Base-by-base conservation (phyloP, 1,140 invertebrate species). In the Leptinotarsa texana region DNA sequence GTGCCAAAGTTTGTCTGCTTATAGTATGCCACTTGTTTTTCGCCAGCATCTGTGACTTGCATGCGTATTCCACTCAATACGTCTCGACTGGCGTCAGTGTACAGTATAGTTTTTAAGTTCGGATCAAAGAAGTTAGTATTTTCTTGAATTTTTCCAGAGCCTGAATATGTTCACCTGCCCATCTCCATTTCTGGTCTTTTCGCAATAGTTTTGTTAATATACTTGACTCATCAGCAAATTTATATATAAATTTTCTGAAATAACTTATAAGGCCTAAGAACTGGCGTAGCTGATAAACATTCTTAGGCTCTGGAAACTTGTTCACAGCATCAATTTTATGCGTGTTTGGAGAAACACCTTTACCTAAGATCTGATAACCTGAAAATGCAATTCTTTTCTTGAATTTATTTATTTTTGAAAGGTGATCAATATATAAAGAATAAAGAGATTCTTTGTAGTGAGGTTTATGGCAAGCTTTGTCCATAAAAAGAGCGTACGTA, bases 231-330 rank as follows among this genome's bases (percentile, higher is more conserved):
- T 65, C 67, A 4, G 81, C 78, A 71, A 82, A 82, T 18, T 78
- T 68, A 22, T 67, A 62, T 4, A 82, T 68, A 63, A 80, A 82
- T 42, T 82, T 78, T 18, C 81, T 42, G 57, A 83, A 84, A 71
- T 81, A 82, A 42, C 79, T 79, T 6, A 74, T 74, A 13, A 88
- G 74, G 22, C 88, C 86, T 4, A 87, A 70, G 68, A 88, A 86
- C 63, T 75, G 74, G 51, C 83, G 2, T 88, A 61, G 27, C 82
- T 70, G 72, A 42, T 83, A 78, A 21, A 80, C 73, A 73, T 80
- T 82, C 42, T 66, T 77, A 13, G 83, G 83, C 11, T 27, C 21
- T 0, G 73, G n/a, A n/a, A 21, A 22, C 22, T 78, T 66, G 8
- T 47, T 15, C 13, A 84, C 33, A 49, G 78, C 79, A 22, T 80